Conservation (phyloP, 2,797 vertebrate genomes). For the Melanogrammus aeglefinus region DNA sequence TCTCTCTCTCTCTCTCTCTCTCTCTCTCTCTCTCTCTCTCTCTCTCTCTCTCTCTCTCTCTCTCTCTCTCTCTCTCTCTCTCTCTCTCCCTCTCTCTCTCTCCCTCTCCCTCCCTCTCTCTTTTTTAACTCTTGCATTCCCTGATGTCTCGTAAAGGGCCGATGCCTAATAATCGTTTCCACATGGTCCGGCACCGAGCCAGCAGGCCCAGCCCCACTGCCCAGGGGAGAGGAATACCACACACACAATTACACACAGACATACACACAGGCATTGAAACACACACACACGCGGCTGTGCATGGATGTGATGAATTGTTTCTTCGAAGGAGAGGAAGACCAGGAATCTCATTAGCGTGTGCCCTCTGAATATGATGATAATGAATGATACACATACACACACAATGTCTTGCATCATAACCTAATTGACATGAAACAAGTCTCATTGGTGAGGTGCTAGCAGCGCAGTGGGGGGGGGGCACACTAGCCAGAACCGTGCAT, state of each 20-base stretch:
- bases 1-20: background rate
- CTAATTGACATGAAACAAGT: conserved; percentile 54
- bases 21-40: conserved; percentile 25
- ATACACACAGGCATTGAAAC: conserved; percentile 14
- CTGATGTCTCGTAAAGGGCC: conserved; percentile 56
- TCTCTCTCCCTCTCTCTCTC: conserved; percentile 17
- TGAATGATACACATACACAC: conserved; percentile 34
- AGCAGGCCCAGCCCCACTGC: conserved; percentile 49
- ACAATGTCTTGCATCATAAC: conserved; percentile 51
- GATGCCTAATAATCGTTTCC: conserved; percentile 70
- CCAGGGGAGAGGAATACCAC: conserved; percentile 29
- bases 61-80: too few relatives aligned
- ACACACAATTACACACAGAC: background rate
- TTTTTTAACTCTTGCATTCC: conserved; percentile 36
- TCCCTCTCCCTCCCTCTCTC: conserved; percentile 18
- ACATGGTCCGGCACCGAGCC: conserved; percentile 62
- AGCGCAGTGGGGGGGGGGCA: background rate
- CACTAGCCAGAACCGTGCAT: conserved; percentile 5
- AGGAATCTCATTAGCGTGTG: conserved; percentile 62
- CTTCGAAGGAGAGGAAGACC: conserved; percentile 43
- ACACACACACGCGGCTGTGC: conserved; percentile 25
- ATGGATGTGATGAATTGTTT: conserved; percentile 33
- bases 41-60: too few relatives aligned
- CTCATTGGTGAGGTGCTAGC: conserved; percentile 39
- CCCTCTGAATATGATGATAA: conserved; percentile 35